A percentile compares a stretch with the other conserved stretches of the same genome.
Evolutionary conservation across 2,888 invertebrate species (phyloP).

Genomic region (Diplazon laetatorius): DNA sequence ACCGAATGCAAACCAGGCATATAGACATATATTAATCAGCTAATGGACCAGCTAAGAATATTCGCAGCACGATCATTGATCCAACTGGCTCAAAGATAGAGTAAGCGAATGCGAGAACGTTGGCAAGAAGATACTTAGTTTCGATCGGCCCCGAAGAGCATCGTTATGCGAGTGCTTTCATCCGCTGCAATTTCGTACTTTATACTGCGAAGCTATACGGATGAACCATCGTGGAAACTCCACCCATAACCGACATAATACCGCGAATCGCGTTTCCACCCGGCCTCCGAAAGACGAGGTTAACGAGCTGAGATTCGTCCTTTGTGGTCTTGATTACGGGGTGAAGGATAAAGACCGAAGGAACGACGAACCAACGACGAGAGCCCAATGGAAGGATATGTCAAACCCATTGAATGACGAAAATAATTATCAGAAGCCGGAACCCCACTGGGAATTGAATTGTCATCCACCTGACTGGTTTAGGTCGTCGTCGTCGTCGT

Average conservation of each 20-base stretch:
- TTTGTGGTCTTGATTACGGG: conserved; percentile 3
- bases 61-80: conserved; percentile 57
- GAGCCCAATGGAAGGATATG: conserved; percentile 22
- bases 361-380: conserved; percentile 1
- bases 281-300: conserved; percentile 33
- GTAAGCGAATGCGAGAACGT: neutral
- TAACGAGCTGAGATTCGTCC: conserved; percentile 22
- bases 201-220: neutral
- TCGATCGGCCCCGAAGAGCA: conserved; percentile 42
- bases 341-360: conserved; percentile 4
- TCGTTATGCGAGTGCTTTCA: conserved; percentile 36
- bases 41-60: conserved; percentile 69
- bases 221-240: neutral
- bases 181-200: neutral
- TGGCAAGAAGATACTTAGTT: neutral
- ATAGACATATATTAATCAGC: no score
- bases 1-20: conserved; percentile 2
- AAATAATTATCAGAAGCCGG: conserved; percentile 26
- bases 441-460: neutral
- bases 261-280: neutral
- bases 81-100: conserved; percentile 20
- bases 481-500: no score
- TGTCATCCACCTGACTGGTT: neutral
- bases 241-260: conserved; percentile 1
- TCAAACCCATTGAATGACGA: conserved; percentile 30